Conservation (phyloP, 2,113 vertebrate genomes). For the Vicugna pacos region DNA sequence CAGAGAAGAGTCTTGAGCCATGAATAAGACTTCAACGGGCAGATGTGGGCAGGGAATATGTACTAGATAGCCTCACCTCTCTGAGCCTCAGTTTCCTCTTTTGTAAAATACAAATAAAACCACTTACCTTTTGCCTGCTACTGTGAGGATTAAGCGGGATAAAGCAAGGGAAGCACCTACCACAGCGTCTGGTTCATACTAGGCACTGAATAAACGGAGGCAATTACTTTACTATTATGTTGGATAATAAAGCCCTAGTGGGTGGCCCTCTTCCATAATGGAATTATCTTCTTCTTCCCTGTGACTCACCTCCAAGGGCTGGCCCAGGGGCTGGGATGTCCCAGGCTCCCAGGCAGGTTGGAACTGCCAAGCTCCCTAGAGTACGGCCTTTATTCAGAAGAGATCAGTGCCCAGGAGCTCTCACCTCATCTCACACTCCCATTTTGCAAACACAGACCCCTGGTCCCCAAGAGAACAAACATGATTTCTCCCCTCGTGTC, state of each 20-base stretch:
- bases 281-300: slow-evolving; percentile 57
- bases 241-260: slow-evolving; percentile 74
- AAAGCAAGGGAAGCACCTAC: slow-evolving; percentile 65
- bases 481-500: neutral
- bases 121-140: slow-evolving; percentile 57
- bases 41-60: neutral
- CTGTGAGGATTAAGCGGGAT: slow-evolving; percentile 72
- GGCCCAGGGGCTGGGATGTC: slow-evolving; percentile 60
- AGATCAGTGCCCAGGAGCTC: neutral
- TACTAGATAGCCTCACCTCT: neutral
- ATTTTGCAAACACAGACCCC: neutral
- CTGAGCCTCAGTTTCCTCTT: slow-evolving; percentile 78
- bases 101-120: slow-evolving; percentile 35
- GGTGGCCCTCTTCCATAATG: slow-evolving; percentile 75
- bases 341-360: slow-evolving; percentile 66
- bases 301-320: slow-evolving; percentile 74
- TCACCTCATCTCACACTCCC: neutral
- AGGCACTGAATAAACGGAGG: slow-evolving; percentile 65
- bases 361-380: slow-evolving; percentile 56
- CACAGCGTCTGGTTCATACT: slow-evolving; percentile 56
- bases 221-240: slow-evolving; percentile 79
- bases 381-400: slow-evolving; percentile 54
- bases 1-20: neutral
- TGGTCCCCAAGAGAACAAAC: neutral
- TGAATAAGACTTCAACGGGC: neutral